A percentile compares a stretch with the other conserved stretches of the same genome.
These are phyloP conservation scores for Bradypodion ventrale DNA, from an alignment of 2,797 vertebrate genomes.

Conservation along the genomic window DNA sequence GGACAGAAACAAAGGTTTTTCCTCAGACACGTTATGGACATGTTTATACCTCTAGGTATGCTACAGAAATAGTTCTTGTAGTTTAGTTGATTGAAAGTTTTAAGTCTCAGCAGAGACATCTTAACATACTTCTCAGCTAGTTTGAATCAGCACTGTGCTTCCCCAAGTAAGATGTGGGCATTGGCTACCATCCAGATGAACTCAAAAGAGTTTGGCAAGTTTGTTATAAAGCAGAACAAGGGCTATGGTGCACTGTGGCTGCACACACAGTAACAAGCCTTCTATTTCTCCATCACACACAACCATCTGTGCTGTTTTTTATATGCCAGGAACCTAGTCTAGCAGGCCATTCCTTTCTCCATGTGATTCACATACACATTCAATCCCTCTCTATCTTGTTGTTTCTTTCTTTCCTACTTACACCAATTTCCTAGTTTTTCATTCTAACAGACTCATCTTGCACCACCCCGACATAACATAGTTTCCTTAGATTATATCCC, in stretches of 20 bases:
- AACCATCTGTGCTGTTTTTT: slow-evolving; percentile 67
- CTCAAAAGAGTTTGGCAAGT: not conserved
- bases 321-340: slow-evolving; percentile 62
- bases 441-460: too few species aligned
- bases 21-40: not conserved
- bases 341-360: slow-evolving; percentile 46
- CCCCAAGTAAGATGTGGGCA: not conserved
- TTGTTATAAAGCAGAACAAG: not conserved
- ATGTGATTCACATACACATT: slow-evolving; percentile 41
- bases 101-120: not conserved
- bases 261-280: slow-evolving; percentile 42
- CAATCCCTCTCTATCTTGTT: not conserved
- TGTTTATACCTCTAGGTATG: not conserved
- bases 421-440: too few species aligned
- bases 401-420: not conserved
- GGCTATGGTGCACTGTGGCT: not conserved
- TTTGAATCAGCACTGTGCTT: not conserved
- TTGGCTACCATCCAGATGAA: not conserved
- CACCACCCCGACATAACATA: too few species aligned
- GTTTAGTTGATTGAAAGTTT: not conserved
- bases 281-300: slow-evolving; percentile 63
- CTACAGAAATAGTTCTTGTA: not conserved
- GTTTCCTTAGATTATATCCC: not conserved
- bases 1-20: not conserved
- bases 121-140: not conserved